These are phyloP conservation scores for Scytalopus superciliaris DNA, from an alignment of 2,113 vertebrate genomes.

Conservation along the genomic window DNA sequence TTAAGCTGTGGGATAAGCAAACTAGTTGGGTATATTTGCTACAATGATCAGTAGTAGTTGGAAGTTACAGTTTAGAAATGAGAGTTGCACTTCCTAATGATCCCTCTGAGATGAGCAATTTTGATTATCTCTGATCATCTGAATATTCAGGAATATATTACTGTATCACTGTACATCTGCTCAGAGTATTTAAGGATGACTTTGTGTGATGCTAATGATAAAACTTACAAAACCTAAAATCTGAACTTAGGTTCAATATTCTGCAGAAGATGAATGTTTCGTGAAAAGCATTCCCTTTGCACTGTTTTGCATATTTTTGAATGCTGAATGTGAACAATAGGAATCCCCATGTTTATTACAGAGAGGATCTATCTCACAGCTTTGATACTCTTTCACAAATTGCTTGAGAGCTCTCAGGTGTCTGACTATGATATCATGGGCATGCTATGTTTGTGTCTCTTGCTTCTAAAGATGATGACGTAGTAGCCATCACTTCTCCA, in stretches of 20 bases:
- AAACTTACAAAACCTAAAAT: neutral
- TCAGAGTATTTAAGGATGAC: neutral
- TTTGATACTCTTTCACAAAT: neutral
- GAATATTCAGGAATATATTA: neutral
- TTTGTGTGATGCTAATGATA: neutral
- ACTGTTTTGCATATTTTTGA: neutral
- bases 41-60: neutral
- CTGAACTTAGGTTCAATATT: neutral
- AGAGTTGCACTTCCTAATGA: neutral
- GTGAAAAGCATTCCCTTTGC: neutral
- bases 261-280: neutral
- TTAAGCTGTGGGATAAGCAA: neutral
- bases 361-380: neutral
- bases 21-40: neutral
- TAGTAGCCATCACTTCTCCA: neutral
- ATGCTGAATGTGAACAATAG: neutral
- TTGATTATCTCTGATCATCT: conserved; percentile 1
- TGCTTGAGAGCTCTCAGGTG: neutral
- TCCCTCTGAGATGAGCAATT: neutral
- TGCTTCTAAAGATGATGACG: neutral
- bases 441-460: neutral
- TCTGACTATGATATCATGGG: rapidly evolving
- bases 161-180: neutral
- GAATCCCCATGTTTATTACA: neutral
- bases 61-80: neutral